Percentiles rank a stretch among this genome's conserved stretches.
Evolutionary conservation across 2,888 invertebrate genomes (phyloP).

Genomic region (Drosophila subsilvestris): DNA sequence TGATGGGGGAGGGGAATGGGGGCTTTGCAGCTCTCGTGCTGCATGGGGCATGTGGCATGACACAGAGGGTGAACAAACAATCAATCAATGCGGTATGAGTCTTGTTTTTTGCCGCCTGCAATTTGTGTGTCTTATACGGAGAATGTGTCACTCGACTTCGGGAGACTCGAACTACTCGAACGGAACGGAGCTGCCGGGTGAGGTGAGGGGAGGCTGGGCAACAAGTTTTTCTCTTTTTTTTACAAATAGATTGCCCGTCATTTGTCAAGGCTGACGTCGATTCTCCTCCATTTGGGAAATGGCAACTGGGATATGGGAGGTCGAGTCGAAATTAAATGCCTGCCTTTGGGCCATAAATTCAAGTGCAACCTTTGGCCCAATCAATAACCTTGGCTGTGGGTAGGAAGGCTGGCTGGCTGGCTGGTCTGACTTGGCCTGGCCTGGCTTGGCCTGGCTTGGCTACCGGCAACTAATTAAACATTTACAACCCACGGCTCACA

Average conservation of each 20-base stretch:
- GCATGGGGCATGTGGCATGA: constrained; percentile 38
- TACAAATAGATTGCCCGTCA: constrained; percentile 36
- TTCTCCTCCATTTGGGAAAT: constrained; percentile 30
- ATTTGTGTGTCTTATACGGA: constrained; percentile 26
- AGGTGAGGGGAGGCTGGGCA: constrained; percentile 11
- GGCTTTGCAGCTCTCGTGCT: constrained; percentile 9
- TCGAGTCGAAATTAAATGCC: constrained; percentile 28
- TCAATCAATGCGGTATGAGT: constrained; percentile 64
- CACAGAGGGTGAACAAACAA: constrained; percentile 46
- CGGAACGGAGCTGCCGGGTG: background rate
- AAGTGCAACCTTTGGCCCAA: constrained; percentile 72
- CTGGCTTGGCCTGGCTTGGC: constrained; percentile 44
- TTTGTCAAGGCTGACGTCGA: constrained; percentile 22
- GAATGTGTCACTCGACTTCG: constrained; percentile 34
- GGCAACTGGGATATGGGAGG: constrained; percentile 1
- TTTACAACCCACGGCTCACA: constrained; percentile 68
- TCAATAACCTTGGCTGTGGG: constrained; percentile 59
- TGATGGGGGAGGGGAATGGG: constrained; percentile 1
- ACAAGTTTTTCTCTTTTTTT: constrained; percentile 20
- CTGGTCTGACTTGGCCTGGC: constrained; percentile 44
- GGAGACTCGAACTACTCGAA: constrained; percentile 26
- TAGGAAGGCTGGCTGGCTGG: constrained; percentile 6
- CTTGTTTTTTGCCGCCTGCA: constrained; percentile 22
- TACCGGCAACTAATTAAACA: constrained; percentile 72
- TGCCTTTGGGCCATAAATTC: constrained; percentile 64